Percentiles rank a stretch among this genome's conserved stretches.
Conservation (phyloP, 2,797 vertebrate species). For the Siniperca obscura region DNA sequence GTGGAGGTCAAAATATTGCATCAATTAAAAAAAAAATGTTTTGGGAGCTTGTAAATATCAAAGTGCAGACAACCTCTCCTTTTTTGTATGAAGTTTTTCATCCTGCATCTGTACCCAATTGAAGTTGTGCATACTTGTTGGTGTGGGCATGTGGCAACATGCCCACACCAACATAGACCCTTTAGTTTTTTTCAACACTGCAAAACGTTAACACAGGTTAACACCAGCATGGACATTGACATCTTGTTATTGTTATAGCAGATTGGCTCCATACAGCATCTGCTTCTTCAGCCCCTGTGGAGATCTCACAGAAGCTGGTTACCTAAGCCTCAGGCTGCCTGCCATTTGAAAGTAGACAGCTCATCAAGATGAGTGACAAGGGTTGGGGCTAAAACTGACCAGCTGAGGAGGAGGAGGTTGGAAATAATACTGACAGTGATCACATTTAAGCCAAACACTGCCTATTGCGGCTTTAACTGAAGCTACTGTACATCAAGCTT, state of each 20-base stretch:
- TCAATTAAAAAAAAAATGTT: neutral
- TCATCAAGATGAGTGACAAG: conserved; percentile 73
- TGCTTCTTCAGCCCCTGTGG: conserved; percentile 52
- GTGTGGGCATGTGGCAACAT: no score
- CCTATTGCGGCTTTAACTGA: neutral
- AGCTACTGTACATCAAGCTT: conserved; percentile 12
- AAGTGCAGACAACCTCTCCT: no score
- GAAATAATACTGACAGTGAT: conserved; percentile 27
- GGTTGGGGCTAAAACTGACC: conserved; percentile 62
- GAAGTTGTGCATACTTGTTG: no score
- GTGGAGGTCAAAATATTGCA: neutral
- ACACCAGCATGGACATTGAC: conserved; percentile 26
- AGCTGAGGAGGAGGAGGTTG: conserved; percentile 38
- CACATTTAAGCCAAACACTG: conserved; percentile 28
- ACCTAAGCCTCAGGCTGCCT: conserved; percentile 56
- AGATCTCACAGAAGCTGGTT: conserved; percentile 60
- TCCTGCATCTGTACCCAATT: no score
- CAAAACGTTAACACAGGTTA: conserved; percentile 8
- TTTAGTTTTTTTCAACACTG: neutral
- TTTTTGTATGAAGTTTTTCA: neutral
- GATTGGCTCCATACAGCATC: conserved; percentile 52
- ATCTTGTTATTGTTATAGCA: conserved; percentile 58
- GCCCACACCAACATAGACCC: neutral
- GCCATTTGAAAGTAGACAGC: conserved; percentile 70
- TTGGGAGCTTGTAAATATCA: neutral